phyloP scores from a whole-genome alignment of 2,113 vertebrate genomes.

The Scophthalmus maximus region DNA sequence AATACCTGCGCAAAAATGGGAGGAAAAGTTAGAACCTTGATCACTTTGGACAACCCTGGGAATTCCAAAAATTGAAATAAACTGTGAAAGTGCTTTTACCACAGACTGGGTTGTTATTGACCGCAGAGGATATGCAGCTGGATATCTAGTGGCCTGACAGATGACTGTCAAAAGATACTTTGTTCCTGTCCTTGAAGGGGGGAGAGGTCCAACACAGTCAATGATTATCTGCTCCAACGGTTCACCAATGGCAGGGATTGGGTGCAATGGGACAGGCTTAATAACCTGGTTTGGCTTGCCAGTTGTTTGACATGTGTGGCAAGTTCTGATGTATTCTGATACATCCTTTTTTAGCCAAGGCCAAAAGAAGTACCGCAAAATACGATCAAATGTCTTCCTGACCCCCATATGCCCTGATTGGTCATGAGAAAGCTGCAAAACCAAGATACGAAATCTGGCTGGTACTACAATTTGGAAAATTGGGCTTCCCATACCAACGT shows the following conservation, averaged over 20 bases:
- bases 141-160: not conserved
- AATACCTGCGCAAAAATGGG: no score
- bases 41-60: not conserved
- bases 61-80: not conserved
- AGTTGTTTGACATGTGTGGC: not conserved
- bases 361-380: no score
- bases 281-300: not conserved
- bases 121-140: not conserved
- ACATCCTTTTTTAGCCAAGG: not conserved
- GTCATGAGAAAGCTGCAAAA: not conserved
- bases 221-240: not conserved
- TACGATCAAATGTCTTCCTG: no score
- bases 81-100: not conserved
- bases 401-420: not conserved
- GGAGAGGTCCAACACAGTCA: not conserved
- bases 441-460: not conserved
- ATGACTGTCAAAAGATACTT: not conserved
- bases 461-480: no score
- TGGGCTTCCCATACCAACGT: no score
- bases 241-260: not conserved
- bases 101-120: not conserved
- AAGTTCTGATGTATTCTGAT: not conserved
- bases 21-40: no score
- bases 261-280: not conserved
- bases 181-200: not conserved